Conservation (phyloP, 2,888 invertebrate genomes). For the Polylopha cassiicola region DNA sequence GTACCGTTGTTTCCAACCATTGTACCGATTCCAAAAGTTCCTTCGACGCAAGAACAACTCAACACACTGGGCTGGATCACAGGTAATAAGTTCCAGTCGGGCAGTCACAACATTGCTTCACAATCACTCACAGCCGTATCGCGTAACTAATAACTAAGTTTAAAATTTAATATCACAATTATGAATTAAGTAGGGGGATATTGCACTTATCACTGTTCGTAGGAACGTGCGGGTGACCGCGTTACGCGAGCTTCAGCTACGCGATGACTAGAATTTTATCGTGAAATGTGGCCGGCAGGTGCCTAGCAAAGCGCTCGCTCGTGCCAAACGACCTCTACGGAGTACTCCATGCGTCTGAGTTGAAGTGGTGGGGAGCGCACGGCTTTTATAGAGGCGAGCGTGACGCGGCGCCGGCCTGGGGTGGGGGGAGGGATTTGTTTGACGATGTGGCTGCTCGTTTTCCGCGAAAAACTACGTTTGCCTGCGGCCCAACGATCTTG, state of each 20-base stretch:
- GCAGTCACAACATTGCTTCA: conserved; percentile 74
- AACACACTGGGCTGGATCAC: conserved; percentile 71
- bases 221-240: conserved; percentile 74
- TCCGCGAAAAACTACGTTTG: conserved; percentile 71
- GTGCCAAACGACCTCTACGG: conserved; percentile 79
- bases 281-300: conserved; percentile 76
- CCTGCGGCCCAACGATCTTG: conserved; percentile 48
- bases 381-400: conserved; percentile 66
- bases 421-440: conserved; percentile 30
- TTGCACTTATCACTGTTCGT: conserved; percentile 77
- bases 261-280: conserved; percentile 75
- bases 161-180: conserved; percentile 75
- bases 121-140: conserved; percentile 75
- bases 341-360: conserved; percentile 79
- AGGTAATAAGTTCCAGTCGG: conserved; percentile 72
- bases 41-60: conserved; percentile 67
- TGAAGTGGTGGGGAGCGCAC: conserved; percentile 67
- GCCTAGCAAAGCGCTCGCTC: conserved; percentile 79
- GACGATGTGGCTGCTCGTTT: conserved; percentile 68
- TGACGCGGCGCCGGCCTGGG: conserved; percentile 54
- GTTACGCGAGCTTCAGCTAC: conserved; percentile 71
- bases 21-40: conserved; percentile 65
- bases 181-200: conserved; percentile 63
- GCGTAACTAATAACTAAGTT: conserved; percentile 70
- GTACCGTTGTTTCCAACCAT: conserved; percentile 93